Percentiles rank a stretch among this genome's conserved stretches.
These are phyloP conservation scores for Gymnoscopelus braueri DNA, from an alignment of 2,797 vertebrate genomes.

Conservation along the genomic window DNA sequence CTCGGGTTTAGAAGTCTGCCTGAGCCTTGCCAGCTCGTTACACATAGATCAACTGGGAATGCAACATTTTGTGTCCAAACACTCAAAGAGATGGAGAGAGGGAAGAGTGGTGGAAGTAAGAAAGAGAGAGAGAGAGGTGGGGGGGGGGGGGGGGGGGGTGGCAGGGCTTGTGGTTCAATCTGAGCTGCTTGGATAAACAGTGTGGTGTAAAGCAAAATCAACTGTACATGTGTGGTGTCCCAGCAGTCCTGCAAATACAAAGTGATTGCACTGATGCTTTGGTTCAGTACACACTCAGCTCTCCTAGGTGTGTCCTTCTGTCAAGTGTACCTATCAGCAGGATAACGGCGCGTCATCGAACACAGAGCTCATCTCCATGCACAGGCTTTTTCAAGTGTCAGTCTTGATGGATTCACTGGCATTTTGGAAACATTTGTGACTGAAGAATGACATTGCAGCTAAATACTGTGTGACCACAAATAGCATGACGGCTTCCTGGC, in stretches of 20 bases:
- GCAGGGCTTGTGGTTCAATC: conserved; percentile 61
- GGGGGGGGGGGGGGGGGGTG: conserved; percentile 41
- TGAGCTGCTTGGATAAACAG: conserved; percentile 75
- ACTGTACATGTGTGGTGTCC: conserved; percentile 74
- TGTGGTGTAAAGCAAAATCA: conserved; percentile 75
- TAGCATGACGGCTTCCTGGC: conserved; percentile 71
- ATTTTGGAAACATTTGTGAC: conserved; percentile 55
- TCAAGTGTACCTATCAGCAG: conserved; percentile 14
- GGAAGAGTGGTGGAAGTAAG: neutral
- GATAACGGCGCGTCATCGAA: conserved; percentile 31
- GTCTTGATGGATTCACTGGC: conserved; percentile 58
- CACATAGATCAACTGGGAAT: conserved; percentile 68
- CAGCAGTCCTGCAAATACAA: conserved; percentile 69
- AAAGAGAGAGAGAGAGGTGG: conserved; percentile 26
- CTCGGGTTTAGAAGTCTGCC: conserved; percentile 54
- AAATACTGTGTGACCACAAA: conserved; percentile 70
- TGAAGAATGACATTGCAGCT: conserved; percentile 66
- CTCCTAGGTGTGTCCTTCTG: conserved; percentile 42
- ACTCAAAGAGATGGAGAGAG: neutral
- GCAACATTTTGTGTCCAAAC: conserved; percentile 37
- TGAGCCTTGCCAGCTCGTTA: conserved; percentile 68
- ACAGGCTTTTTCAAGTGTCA: conserved; percentile 41
- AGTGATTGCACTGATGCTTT: conserved; percentile 73
- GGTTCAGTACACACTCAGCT: conserved; percentile 44
- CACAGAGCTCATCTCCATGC: conserved; percentile 30